phyloP scores from a whole-genome alignment of 2,888 invertebrate genomes.

The Lasioglossum oenotherae region DNA sequence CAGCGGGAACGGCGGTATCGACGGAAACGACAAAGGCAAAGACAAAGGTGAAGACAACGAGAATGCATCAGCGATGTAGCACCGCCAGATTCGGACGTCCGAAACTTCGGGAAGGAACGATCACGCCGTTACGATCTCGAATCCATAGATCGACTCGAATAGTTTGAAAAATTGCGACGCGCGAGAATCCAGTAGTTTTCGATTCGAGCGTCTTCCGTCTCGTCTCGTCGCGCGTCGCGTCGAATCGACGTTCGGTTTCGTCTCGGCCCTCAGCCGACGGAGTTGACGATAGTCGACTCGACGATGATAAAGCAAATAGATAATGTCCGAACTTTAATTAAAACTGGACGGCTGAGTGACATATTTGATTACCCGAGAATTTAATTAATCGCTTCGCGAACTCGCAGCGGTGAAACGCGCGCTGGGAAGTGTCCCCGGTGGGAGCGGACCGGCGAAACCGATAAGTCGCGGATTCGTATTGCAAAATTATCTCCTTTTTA shows the following conservation, averaged over 20 bases:
- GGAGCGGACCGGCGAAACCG: constrained; percentile 61
- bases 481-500: constrained; percentile 70
- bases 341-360: constrained; percentile 84
- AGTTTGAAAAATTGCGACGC: background rate
- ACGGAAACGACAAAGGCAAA: constrained; percentile 23
- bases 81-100: constrained; percentile 46
- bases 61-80: background rate
- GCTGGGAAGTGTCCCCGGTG: constrained; percentile 17
- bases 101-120: constrained; percentile 40
- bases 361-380: constrained; percentile 84
- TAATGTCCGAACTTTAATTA: constrained; percentile 84
- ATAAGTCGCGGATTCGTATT: constrained; percentile 81
- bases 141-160: background rate
- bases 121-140: background rate
- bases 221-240: constrained; percentile 42
- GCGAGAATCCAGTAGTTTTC: background rate
- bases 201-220: background rate
- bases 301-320: constrained; percentile 84
- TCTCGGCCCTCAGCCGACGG: constrained; percentile 63
- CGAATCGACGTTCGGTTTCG: constrained; percentile 30
- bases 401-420: constrained; percentile 63
- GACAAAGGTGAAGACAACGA: constrained; percentile 31
- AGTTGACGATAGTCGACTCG: constrained; percentile 78
- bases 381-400: constrained; percentile 84
- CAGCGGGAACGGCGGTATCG: background rate